Percentiles rank a stretch among this genome's conserved stretches.
These are phyloP conservation scores for Drosophila ustulata DNA, from an alignment of 2,888 invertebrate genomes.

Conservation along the genomic window DNA sequence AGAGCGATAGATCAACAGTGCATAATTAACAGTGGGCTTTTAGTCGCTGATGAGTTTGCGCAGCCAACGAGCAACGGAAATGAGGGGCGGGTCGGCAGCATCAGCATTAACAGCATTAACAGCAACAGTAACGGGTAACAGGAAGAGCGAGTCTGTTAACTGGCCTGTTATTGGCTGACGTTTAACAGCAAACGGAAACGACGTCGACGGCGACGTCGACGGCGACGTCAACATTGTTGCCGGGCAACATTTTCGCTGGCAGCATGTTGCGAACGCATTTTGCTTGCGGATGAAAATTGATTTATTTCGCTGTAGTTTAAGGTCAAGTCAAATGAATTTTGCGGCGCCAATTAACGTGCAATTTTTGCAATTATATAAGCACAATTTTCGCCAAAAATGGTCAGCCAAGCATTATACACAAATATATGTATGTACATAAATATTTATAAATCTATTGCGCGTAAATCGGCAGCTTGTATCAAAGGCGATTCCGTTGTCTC, in stretches of 20 bases:
- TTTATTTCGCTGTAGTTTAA: too few relatives aligned
- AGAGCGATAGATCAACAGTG: slow-evolving; percentile 33
- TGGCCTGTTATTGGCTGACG: slow-evolving; percentile 29
- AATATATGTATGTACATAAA: slow-evolving; percentile 27
- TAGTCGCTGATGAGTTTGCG: slow-evolving; percentile 40
- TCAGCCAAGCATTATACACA: background rate
- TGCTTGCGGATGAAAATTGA: background rate
- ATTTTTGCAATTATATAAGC: slow-evolving; percentile 24
- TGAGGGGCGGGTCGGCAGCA: slow-evolving; percentile 60
- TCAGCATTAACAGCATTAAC: slow-evolving; percentile 30
- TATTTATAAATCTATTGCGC: slow-evolving; percentile 51
- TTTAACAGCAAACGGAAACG: slow-evolving; percentile 24
- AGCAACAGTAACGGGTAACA: slow-evolving; percentile 42
- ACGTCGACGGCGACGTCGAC: background rate
- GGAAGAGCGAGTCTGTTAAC: slow-evolving; percentile 53
- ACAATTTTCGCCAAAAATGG: slow-evolving; percentile 10
- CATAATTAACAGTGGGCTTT: slow-evolving; percentile 50
- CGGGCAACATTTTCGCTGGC: background rate
- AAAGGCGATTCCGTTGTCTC: slow-evolving; percentile 42
- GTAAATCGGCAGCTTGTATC: slow-evolving; percentile 54
- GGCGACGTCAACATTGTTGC: background rate
- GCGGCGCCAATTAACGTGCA: slow-evolving; percentile 61
- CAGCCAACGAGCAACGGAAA: slow-evolving; percentile 40
- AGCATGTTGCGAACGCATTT: slow-evolving; percentile 6
- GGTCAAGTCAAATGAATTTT: slow-evolving; percentile 45